Conservation (phyloP, 2,113 vertebrate genomes). For the Myotis yumanensis region DNA sequence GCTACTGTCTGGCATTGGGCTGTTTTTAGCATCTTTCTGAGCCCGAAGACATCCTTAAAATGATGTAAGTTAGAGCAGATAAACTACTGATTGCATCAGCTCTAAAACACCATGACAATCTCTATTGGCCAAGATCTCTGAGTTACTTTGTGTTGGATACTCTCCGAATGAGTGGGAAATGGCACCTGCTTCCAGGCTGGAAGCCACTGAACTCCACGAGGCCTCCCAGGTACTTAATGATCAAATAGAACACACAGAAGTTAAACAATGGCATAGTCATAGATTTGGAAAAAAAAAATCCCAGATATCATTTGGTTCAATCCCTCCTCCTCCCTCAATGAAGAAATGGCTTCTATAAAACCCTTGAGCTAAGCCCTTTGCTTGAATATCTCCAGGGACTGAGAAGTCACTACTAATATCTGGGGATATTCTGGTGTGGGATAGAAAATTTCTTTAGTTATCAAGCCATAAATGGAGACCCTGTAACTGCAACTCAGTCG, state of each 20-base stretch:
- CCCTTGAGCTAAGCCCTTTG: background rate
- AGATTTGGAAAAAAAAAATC: background rate
- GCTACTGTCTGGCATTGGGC: background rate
- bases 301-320: background rate
- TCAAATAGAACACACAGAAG: background rate
- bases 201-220: background rate
- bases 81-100: background rate
- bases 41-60: background rate
- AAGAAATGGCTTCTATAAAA: constrained; percentile 18
- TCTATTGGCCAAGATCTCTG: background rate
- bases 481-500: background rate
- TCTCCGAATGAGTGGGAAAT: background rate
- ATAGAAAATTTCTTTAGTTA: background rate
- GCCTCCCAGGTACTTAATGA: background rate
- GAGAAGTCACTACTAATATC: background rate
- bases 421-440: background rate
- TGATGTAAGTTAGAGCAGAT: background rate
- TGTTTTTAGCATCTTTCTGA: background rate
- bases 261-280: background rate
- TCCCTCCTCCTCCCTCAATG: background rate
- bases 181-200: background rate
- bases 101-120: background rate
- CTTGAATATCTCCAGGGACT: background rate
- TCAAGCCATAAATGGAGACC: background rate
- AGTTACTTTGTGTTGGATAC: background rate